Evolutionary conservation across 2,888 invertebrate genomes (phyloP).

Genomic region (Lottia gigantea): DNA sequence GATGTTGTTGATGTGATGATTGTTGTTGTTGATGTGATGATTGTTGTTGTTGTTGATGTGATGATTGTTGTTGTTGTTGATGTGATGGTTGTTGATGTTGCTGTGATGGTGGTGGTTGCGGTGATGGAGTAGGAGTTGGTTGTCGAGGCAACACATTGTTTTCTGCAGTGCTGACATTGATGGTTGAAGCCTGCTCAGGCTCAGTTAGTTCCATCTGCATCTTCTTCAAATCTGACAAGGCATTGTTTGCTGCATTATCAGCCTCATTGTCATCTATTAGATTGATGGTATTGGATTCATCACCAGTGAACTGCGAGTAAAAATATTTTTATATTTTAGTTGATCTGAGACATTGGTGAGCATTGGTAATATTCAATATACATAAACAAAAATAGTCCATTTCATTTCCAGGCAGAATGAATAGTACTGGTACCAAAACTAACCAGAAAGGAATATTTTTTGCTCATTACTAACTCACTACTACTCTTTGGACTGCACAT

Average conservation of each 20-base stretch:
- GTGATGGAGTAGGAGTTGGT: constrained; percentile 24
- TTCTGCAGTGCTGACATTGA: constrained; percentile 38
- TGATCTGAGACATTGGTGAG: too few relatives aligned
- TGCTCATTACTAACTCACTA: too few relatives aligned
- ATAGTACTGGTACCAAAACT: too few relatives aligned
- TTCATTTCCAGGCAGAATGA: too few relatives aligned
- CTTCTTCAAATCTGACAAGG: constrained; percentile 25
- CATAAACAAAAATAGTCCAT: too few relatives aligned
- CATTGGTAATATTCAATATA: too few relatives aligned
- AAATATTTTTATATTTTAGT: not conserved
- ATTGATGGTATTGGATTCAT: not conserved
- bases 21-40: constrained; percentile 13
- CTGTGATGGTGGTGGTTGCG: constrained; percentile 14
- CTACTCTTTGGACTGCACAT: too few relatives aligned
- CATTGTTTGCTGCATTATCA: constrained; percentile 22
- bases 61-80: constrained; percentile 11
- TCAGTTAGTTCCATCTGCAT: constrained; percentile 24
- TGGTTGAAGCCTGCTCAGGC: constrained; percentile 25
- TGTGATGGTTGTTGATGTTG: constrained; percentile 15
- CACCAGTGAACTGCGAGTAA: not conserved
- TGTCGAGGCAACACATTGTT: constrained; percentile 23
- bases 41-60: constrained; percentile 16
- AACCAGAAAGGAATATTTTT: too few relatives aligned
- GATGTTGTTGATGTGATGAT: constrained; percentile 10
- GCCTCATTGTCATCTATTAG: constrained; percentile 1